Percentiles rank a stretch among this genome's conserved stretches.
These are phyloP conservation scores for Protobothrops mucrosquamatus DNA, from an alignment of 2,113 vertebrate genomes.

Conservation along the genomic window DNA sequence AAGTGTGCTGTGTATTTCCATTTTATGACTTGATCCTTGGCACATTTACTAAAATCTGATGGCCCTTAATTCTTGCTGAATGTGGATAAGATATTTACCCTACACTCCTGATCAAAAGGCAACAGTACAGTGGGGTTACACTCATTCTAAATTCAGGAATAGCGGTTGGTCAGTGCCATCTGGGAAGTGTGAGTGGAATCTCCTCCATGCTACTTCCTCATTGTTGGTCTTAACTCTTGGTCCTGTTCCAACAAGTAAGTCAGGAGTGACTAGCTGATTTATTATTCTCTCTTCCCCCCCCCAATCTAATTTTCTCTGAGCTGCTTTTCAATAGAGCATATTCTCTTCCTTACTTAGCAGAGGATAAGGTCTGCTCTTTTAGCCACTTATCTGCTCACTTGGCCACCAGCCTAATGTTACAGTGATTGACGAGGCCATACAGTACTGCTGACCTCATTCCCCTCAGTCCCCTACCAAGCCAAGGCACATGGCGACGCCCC, in stretches of 20 bases:
- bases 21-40: not conserved
- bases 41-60: not conserved
- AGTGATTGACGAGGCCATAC: constrained; percentile 14
- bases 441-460: constrained; percentile 10
- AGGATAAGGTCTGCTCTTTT: constrained; percentile 9
- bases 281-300: not conserved
- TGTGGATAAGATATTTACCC: not conserved
- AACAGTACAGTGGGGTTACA: not conserved
- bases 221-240: not conserved
- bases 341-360: not conserved
- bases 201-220: not conserved
- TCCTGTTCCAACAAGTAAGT: not conserved
- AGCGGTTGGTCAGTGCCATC: not conserved
- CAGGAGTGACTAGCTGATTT: not conserved
- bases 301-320: not conserved
- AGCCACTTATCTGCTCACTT: constrained; percentile 20
- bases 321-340: rapidly evolving
- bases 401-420: constrained; percentile 8
- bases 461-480: not conserved
- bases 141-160: not conserved
- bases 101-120: not conserved
- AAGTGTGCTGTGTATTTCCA: not conserved
- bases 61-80: not conserved
- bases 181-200: not conserved
- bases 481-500: not conserved